Percentiles rank a stretch among this genome's conserved stretches.
Conservation (phyloP, 2,113 vertebrate genomes). For the Chionomys nivalis region DNA sequence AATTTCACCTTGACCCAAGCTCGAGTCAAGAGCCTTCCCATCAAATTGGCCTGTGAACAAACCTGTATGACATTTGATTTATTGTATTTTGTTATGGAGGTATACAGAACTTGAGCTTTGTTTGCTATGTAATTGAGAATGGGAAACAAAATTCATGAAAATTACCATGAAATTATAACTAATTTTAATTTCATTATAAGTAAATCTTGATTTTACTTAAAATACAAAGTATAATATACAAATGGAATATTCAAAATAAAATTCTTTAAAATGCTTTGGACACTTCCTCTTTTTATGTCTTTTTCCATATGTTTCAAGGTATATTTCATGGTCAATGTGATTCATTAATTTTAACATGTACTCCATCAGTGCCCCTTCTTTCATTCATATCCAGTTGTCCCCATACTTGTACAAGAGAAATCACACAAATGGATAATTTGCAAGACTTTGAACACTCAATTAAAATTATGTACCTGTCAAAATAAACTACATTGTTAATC, state of each 20-base stretch:
- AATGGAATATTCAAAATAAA: background rate
- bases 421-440: conserved; percentile 9
- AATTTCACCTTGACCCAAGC: background rate
- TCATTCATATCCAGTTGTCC: background rate
- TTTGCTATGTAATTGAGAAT: background rate
- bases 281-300: background rate
- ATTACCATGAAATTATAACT: background rate
- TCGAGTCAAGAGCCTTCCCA: background rate
- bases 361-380: background rate
- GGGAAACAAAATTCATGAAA: background rate
- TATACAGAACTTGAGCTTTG: background rate
- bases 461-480: conserved; percentile 36
- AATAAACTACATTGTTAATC: conserved; percentile 39
- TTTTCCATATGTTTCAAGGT: background rate
- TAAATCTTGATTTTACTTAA: conserved; percentile 21
- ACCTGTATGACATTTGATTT: background rate
- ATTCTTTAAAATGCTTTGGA: conserved; percentile 12
- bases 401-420: background rate
- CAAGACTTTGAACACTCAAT: conserved; percentile 14
- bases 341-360: background rate
- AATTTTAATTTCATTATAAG: background rate
- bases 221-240: background rate
- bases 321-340: background rate
- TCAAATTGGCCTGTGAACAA: background rate
- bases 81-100: background rate